A percentile compares a stretch with the other conserved stretches of the same genome.
These are phyloP conservation scores for Drosophila subpulchrella DNA, from an alignment of 1,140 invertebrate genomes.

Conservation along the genomic window DNA sequence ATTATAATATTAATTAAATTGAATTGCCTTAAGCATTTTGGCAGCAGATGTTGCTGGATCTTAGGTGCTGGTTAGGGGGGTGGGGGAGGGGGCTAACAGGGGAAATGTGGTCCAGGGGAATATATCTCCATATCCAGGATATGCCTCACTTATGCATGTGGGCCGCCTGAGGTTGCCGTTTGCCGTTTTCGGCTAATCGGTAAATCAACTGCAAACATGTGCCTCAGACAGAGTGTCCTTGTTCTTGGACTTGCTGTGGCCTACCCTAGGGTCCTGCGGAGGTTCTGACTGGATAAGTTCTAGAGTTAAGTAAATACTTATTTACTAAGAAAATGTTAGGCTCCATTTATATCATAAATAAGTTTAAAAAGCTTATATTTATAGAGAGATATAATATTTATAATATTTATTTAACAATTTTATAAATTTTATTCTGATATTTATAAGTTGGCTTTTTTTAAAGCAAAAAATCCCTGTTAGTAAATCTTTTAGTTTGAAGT, in stretches of 20 bases:
- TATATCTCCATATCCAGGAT: not conserved
- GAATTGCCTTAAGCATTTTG: conserved; percentile 44
- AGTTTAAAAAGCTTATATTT: too few species aligned
- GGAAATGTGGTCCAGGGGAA: not conserved
- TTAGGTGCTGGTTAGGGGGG: not conserved
- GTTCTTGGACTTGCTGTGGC: not conserved
- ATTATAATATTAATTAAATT: conserved; percentile 69
- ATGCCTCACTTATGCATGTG: not conserved
- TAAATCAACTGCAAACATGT: conserved; percentile 37
- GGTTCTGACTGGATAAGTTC: not conserved
- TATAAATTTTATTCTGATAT: too few species aligned
- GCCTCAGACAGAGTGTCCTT: conserved; percentile 15
- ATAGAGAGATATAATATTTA: too few species aligned
- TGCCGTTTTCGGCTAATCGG: conserved; percentile 19
- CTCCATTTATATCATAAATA: too few species aligned
- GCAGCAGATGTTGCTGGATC: conserved; percentile 13
- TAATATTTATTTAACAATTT: too few species aligned
- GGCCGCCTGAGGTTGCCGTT: not conserved
- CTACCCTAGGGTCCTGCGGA: not conserved
- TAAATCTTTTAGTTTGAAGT: too few species aligned
- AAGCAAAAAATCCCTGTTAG: too few species aligned
- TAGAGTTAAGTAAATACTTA: not conserved
- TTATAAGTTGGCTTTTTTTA: too few species aligned
- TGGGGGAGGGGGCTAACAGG: not conserved
- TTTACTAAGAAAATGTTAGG: not conserved